Percentiles rank a stretch among this genome's conserved stretches.
These are phyloP conservation scores for Archilochus colubris DNA, from an alignment of 2,113 vertebrate genomes.

Conservation along the genomic window DNA sequence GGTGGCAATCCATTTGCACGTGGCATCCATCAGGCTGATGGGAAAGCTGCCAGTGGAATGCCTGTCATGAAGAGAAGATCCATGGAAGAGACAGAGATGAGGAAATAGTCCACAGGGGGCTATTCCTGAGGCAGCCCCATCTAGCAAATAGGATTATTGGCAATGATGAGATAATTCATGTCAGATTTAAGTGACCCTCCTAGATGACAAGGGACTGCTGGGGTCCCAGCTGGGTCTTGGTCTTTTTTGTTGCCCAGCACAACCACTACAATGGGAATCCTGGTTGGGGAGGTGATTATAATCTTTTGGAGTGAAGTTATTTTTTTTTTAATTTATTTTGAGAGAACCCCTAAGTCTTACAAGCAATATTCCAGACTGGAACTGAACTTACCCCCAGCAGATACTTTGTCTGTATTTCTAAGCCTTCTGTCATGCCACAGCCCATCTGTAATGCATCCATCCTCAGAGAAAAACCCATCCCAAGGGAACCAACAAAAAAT, in stretches of 20 bases:
- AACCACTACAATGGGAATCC: too few species aligned
- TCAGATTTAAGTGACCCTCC: slow-evolving; percentile 10
- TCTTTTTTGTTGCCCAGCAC: background rate
- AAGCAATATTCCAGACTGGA: background rate
- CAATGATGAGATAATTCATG: slow-evolving; percentile 67
- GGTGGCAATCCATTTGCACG: slow-evolving; percentile 15
- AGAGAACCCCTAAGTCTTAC: background rate
- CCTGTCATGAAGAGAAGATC: slow-evolving; percentile 32
- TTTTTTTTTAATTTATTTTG: background rate
- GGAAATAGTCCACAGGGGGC: slow-evolving; percentile 30
- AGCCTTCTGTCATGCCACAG: slow-evolving; percentile 1
- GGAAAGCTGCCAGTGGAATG: slow-evolving; percentile 41
- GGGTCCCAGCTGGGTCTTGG: background rate
- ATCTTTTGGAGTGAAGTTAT: rapidly evolving
- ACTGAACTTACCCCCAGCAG: background rate
- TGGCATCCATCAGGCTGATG: slow-evolving; percentile 49
- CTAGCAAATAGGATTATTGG: slow-evolving; percentile 30
- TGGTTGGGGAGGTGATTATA: too few species aligned
- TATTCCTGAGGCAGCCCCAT: slow-evolving; percentile 37
- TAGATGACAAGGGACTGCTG: background rate
- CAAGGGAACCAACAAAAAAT: background rate
- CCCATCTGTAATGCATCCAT: slow-evolving; percentile 35
- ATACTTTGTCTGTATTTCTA: background rate
- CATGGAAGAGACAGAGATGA: slow-evolving; percentile 11
- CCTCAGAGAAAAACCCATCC: slow-evolving; percentile 20